These are phyloP conservation scores for Dasyornis broadbenti DNA, from an alignment of 2,113 vertebrate species.

Conservation along the genomic window DNA sequence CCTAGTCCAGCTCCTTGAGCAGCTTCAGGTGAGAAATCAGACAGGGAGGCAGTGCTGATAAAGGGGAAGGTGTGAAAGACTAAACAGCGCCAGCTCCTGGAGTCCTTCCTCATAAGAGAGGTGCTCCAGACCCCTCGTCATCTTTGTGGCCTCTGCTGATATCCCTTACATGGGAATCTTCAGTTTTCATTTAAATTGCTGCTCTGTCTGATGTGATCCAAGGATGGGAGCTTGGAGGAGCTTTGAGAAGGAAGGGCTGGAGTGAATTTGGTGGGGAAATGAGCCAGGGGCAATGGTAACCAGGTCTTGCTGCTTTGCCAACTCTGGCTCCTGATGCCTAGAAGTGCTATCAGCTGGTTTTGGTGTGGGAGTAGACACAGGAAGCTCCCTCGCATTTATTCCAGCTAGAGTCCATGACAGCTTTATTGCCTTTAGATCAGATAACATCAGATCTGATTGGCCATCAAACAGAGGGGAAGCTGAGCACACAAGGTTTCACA, in stretches of 20 bases:
- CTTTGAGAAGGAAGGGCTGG: neutral
- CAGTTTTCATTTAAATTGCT: neutral
- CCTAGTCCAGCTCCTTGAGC: neutral
- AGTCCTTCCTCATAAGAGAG: neutral
- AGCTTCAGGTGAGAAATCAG: neutral
- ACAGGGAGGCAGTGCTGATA: neutral
- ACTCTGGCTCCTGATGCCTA: neutral
- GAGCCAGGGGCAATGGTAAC: neutral
- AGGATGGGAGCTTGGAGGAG: neutral
- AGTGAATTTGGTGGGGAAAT: neutral
- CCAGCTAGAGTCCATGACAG: neutral
- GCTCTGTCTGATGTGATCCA: neutral
- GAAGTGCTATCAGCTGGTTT: neutral
- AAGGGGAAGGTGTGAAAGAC: neutral
- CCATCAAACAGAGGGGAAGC: neutral
- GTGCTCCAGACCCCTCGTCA: neutral
- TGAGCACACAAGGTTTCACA: neutral
- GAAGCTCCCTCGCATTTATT: neutral
- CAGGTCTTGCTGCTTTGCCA: neutral
- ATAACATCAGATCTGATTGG: neutral
- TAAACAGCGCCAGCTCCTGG: neutral
- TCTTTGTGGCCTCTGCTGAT: neutral
- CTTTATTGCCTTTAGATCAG: neutral
- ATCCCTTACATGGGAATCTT: accelerated
- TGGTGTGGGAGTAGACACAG: neutral